Base-by-base conservation (phyloP, 2,888 invertebrate species). In the Eupithecia pulchellata region DNA sequence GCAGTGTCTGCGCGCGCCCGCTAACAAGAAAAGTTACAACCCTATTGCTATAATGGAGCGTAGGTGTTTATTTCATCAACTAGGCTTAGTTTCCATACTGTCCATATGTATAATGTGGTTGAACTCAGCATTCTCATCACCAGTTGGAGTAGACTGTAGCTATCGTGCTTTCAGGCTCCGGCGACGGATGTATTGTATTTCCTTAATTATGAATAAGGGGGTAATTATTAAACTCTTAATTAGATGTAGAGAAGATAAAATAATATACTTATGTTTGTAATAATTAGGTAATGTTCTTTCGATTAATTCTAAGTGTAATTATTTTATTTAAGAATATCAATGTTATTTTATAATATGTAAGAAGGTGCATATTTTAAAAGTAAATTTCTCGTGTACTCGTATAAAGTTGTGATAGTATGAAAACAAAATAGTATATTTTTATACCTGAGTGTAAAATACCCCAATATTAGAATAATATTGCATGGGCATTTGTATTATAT, bases 321-420 rank as follows among this genome's bases (percentile, higher is more conserved):
- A 39, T 47, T 20, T 20, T 20, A n/a, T n/a, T n/a, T n/a, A n/a
- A 32, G 6, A 32, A 32, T 5, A 32, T 32, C 6, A 39, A 39
- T 39, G 0, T 39, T 17, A 2, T 39, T 17, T 17, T 39, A 9
- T 47, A 3, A 6, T 47, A 47, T 52, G 25, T 25, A 52, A 47
- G 11, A 47, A 47, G 47, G 47, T 25, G 20, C 20, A 3, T 25
- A 47, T 9, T 47, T 25, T 11, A 25, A 11, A 25, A 52, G 47
- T 13, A 52, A 1, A 42, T 52, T 52, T 52, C 4, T 52, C 0
- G 29, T 58, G 39, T 72, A 77, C 77, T 75, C 65, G 70, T 74
- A 72, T 75, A 73, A 79, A 78, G 80, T 82, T 84, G 84, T 84
- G 84, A 84, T 84, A 84, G 81, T 80, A 79, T 79, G 55, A 52